phyloP scores from a whole-genome alignment of 2,888 invertebrate species.

The Diarsia mendica region DNA sequence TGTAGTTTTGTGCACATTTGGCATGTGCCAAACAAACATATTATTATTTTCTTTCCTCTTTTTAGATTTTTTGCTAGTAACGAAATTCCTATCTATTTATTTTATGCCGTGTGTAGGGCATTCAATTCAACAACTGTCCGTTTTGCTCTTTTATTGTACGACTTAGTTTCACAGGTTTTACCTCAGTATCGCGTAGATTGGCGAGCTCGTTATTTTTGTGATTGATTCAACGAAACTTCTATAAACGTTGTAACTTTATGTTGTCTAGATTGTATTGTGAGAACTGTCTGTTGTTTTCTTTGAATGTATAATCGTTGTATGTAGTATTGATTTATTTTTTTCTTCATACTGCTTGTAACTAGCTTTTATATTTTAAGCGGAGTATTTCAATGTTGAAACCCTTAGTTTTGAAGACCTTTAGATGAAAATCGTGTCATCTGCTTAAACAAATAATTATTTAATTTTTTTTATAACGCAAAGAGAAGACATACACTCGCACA shows the following conservation, averaged over 20 bases:
- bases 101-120: slow-evolving; percentile 30
- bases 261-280: not conserved
- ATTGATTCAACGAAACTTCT: slow-evolving; percentile 31
- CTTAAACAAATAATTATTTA: not conserved
- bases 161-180: slow-evolving; percentile 42
- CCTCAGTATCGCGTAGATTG: slow-evolving; percentile 27
- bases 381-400: not conserved
- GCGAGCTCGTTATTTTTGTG: slow-evolving; percentile 44
- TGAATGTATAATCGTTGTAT: not conserved
- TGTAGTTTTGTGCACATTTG: too few relatives aligned
- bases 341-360: not conserved
- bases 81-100: slow-evolving; percentile 55
- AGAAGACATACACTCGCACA: not conserved
- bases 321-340: slow-evolving; percentile 7
- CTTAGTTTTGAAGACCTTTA: not conserved
- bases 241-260: not conserved
- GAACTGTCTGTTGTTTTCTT: not conserved
- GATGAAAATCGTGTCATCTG: not conserved
- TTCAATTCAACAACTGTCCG: slow-evolving; percentile 25
- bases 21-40: not conserved
- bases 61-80: slow-evolving; percentile 22
- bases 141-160: slow-evolving; percentile 40
- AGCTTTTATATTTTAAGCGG: not conserved
- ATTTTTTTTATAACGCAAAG: slow-evolving; percentile 8
- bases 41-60: not conserved